Conservation (phyloP, 1,140 invertebrate genomes). For the Glomeris maerens region DNA sequence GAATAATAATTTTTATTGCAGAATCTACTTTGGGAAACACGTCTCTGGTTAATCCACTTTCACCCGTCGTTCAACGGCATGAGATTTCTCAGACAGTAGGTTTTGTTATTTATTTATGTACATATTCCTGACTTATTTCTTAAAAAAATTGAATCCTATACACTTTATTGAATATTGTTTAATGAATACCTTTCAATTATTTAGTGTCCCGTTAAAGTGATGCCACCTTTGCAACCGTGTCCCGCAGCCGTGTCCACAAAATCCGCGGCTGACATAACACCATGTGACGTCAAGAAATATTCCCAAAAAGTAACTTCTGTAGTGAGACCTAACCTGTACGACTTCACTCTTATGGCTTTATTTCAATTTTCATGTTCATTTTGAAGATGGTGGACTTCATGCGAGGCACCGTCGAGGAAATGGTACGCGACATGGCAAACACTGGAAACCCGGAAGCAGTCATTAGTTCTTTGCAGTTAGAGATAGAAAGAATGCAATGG, state of each 20-base stretch:
- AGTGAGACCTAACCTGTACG: neutral
- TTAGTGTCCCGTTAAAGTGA: too few relatives aligned
- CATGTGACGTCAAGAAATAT: slow-evolving; percentile 29
- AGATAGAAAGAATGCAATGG: slow-evolving; percentile 49
- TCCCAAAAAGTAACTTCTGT: slow-evolving; percentile 19
- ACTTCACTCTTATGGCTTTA: neutral
- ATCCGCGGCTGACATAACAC: neutral
- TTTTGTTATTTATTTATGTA: neutral
- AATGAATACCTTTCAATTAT: too few relatives aligned
- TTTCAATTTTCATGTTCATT: slow-evolving; percentile 8
- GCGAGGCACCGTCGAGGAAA: slow-evolving; percentile 40
- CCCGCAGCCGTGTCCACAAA: slow-evolving; percentile 13
- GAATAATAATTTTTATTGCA: too few relatives aligned
- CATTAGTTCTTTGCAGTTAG: slow-evolving; percentile 40
- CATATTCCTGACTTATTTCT: too few relatives aligned
- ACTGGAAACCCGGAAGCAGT: slow-evolving; percentile 37
- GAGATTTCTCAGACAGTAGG: too few relatives aligned
- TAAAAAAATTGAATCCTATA: too few relatives aligned
- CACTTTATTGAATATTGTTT: too few relatives aligned
- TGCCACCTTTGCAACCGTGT: slow-evolving; percentile 16
- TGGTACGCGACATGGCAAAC: slow-evolving; percentile 37
- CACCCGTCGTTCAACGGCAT: too few relatives aligned
- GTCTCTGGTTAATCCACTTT: too few relatives aligned
- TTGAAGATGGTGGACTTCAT: slow-evolving; percentile 39
- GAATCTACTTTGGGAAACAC: too few relatives aligned